A percentile compares a stretch with the other conserved stretches of the same genome.
Conservation (phyloP, 2,888 invertebrate species). For the Anthophora plumipes region DNA sequence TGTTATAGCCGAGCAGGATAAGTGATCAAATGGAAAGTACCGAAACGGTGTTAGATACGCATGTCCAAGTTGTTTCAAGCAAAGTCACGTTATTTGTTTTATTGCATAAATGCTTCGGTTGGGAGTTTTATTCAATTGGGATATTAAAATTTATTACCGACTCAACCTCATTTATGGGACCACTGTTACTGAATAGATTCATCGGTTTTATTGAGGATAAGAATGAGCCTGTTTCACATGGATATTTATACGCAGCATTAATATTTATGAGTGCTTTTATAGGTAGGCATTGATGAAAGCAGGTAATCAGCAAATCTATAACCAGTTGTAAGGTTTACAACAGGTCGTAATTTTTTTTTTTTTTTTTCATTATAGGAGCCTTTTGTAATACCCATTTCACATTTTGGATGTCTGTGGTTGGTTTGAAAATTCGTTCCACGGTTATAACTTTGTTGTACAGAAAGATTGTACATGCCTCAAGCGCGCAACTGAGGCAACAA, state of each 20-base stretch:
- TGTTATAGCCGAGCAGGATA: conserved; percentile 45
- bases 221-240: conserved; percentile 88
- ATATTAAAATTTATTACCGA: conserved; percentile 93
- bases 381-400: conserved; percentile 95
- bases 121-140: conserved; percentile 94
- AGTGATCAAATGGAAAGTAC: conserved; percentile 49
- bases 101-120: conserved; percentile 91
- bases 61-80: conserved; percentile 74
- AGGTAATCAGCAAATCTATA: not conserved
- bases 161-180: conserved; percentile 94
- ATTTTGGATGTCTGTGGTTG: conserved; percentile 93
- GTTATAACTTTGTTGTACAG: conserved; percentile 93
- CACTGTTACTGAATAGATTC: conserved; percentile 93
- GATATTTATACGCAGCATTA: conserved; percentile 89
- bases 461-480: conserved; percentile 86
- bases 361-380: conserved; percentile 86
- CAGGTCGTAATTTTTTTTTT: conserved; percentile 14
- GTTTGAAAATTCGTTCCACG: conserved; percentile 94
- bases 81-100: conserved; percentile 88
- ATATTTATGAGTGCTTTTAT: conserved; percentile 89
- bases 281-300: conserved; percentile 85
- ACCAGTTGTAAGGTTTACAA: conserved; percentile 55
- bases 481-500: conserved; percentile 79
- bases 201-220: conserved; percentile 92
- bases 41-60: conserved; percentile 49